Base-by-base conservation (phyloP, 1,140 invertebrate genomes). In the Aphidius ervi region DNA sequence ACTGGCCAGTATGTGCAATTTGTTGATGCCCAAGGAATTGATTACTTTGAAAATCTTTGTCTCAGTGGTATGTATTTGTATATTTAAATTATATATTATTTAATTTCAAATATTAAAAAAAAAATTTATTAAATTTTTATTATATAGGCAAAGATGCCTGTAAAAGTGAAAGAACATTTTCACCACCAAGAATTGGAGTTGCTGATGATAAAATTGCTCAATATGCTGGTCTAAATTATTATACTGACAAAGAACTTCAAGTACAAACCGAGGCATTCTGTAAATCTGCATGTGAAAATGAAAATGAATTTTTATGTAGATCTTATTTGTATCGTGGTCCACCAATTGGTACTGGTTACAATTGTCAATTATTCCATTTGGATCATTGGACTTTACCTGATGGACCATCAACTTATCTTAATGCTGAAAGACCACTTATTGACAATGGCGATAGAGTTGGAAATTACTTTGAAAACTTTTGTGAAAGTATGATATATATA, bases 21-120 rank as follows among this genome's bases (percentile, higher is more conserved):
- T 62, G 87, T 92, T 3, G 93, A 96, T 67, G 90, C 91, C 3
- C 90, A 91, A 67, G 94, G 93, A 31, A 91, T 94, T 5, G 94
- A 97, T 75, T 97, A 96, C 72, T 97, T 96, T 74, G 94, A 97
- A 81, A 97, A 96, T 80, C 82, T 95, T n/a, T 97, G 94, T 71
- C 79, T 96, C 64, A 91, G 92, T 81, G 87, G 90, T 85, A 78
- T 64, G 42, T 50, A 50, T 53, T 10, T 39, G 9, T 9, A 10
- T 49, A 16, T 7, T 8, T 5, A 9, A 47, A 10, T 5, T n/a
- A 47, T n/a, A 47, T 10, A n/a, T 16, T 6, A 5, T 23, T 5
- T 52, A 6, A 37, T 52, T 9, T 23, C 1, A 23, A 37, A 9
- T 9, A 39, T 31, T 31, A 52, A 52, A 37, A 6, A 37, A 6